Evolutionary conservation across 2,888 invertebrate species (phyloP).

Genomic region (Oxytorus armatus): DNA sequence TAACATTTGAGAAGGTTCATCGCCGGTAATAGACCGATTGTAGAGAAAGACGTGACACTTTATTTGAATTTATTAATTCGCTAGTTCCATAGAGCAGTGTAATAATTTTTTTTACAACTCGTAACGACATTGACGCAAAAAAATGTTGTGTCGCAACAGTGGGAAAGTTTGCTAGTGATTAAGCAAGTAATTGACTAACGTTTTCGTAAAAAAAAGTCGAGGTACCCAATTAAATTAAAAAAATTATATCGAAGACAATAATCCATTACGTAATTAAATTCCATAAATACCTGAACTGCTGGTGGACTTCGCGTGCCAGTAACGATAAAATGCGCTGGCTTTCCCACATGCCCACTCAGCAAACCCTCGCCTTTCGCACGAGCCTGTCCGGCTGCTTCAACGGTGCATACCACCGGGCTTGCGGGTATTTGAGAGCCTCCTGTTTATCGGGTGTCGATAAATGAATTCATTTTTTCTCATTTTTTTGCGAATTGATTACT

Average conservation of each 20-base stretch:
- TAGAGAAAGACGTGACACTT: neutral
- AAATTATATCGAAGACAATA: too few relatives aligned
- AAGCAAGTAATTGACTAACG: too few relatives aligned
- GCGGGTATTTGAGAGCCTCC: conserved; percentile 82
- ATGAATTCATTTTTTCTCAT: neutral
- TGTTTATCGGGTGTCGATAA: conserved; percentile 57
- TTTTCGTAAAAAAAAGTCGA: neutral
- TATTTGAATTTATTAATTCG: too few relatives aligned
- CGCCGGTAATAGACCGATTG: neutral
- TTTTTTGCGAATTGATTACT: neutral
- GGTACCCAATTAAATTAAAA: too few relatives aligned
- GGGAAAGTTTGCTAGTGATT: too few relatives aligned
- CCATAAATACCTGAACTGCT: conserved; percentile 79
- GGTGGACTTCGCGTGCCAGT: conserved; percentile 83
- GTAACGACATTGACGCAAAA: neutral
- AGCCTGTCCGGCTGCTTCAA: conserved; percentile 87
- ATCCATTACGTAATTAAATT: neutral
- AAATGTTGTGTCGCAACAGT: too few relatives aligned
- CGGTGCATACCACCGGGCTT: conserved; percentile 86
- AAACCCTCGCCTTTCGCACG: conserved; percentile 88
- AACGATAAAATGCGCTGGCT: conserved; percentile 85
- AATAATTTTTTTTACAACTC: too few relatives aligned
- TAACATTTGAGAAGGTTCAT: neutral
- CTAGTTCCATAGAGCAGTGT: too few relatives aligned
- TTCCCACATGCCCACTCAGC: conserved; percentile 85